Evolutionary conservation across 1,140 invertebrate species (phyloP).

Genomic region (Drusus annulatus): DNA sequence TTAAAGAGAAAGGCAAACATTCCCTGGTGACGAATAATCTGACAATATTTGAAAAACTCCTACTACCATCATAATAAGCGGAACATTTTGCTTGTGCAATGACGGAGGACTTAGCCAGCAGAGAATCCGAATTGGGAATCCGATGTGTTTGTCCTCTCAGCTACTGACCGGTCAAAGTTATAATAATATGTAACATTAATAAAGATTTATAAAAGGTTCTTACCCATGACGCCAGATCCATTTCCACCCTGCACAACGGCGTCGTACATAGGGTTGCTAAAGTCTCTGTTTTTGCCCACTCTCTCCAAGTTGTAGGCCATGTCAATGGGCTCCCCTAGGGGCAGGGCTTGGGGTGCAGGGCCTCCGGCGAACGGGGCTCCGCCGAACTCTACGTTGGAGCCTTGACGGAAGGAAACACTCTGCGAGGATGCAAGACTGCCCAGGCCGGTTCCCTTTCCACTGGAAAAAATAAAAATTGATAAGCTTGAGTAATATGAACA

Average conservation of each 20-base stretch:
- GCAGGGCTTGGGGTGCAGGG: slow-evolving; percentile 60
- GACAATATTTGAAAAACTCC: too few relatives aligned
- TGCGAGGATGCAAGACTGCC: slow-evolving; percentile 86
- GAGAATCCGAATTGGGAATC: too few relatives aligned
- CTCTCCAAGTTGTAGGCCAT: slow-evolving; percentile 84
- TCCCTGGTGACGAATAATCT: too few relatives aligned
- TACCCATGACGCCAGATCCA: slow-evolving; percentile 58
- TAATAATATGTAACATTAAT: too few relatives aligned
- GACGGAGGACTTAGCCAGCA: too few relatives aligned
- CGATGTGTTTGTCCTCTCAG: too few relatives aligned
- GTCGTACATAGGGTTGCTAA: slow-evolving; percentile 97
- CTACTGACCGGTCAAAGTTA: too few relatives aligned
- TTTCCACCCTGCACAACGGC: slow-evolving; percentile 72
- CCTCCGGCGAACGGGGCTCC: slow-evolving; percentile 64
- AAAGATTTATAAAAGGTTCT: slow-evolving; percentile 3
- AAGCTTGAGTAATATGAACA: too few relatives aligned
- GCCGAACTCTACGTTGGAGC: slow-evolving; percentile 93
- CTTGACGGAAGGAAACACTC: slow-evolving; percentile 95
- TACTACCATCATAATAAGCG: too few relatives aligned
- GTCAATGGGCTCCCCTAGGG: slow-evolving; percentile 73
- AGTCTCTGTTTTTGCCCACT: slow-evolving; percentile 87
- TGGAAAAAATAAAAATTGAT: slow-evolving; percentile 63
- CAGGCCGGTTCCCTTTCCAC: slow-evolving; percentile 83
- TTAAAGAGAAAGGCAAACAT: too few relatives aligned
- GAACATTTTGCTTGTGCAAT: too few relatives aligned